Percentiles rank a stretch among this genome's conserved stretches.
phyloP scores from a whole-genome alignment of 92 coral and sea anemone species.

The Galaxea fascicularis region DNA sequence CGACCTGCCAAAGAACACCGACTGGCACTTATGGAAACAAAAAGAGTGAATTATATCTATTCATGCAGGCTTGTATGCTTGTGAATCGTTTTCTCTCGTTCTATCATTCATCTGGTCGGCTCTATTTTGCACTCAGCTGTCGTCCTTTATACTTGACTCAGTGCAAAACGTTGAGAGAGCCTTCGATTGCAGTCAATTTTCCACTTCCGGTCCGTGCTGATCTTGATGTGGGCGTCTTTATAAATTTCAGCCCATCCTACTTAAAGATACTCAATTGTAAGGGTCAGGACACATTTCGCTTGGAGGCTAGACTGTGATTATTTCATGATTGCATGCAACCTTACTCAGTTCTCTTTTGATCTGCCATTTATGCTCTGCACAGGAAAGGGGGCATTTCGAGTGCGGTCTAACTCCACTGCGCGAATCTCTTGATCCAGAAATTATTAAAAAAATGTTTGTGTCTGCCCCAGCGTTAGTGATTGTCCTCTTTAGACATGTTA shows the following conservation, averaged over 20 bases:
- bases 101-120: neutral
- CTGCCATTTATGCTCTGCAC: neutral
- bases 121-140: conserved; percentile 6
- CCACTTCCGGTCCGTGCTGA: conserved; percentile 23
- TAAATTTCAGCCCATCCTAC: neutral
- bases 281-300: neutral
- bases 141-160: neutral
- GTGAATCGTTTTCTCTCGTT: neutral
- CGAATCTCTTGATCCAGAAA: conserved; percentile 21
- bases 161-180: neutral
- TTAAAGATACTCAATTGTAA: neutral
- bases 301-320: neutral
- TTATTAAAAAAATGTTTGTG: conserved; percentile 36
- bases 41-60: conserved; percentile 56
- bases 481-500: conserved; percentile 37
- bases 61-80: conserved; percentile 7
- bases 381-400: conserved; percentile 8
- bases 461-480: neutral
- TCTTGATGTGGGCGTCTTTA: conserved; percentile 5
- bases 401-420: conserved; percentile 3
- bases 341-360: neutral
- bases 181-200: conserved; percentile 10
- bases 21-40: conserved; percentile 35
- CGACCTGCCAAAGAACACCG: neutral
- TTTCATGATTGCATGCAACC: neutral